Percentiles rank a stretch among this genome's conserved stretches.
Evolutionary conservation across 2,888 invertebrate genomes (phyloP).

Genomic region (Pristionchus mayeri): DNA sequence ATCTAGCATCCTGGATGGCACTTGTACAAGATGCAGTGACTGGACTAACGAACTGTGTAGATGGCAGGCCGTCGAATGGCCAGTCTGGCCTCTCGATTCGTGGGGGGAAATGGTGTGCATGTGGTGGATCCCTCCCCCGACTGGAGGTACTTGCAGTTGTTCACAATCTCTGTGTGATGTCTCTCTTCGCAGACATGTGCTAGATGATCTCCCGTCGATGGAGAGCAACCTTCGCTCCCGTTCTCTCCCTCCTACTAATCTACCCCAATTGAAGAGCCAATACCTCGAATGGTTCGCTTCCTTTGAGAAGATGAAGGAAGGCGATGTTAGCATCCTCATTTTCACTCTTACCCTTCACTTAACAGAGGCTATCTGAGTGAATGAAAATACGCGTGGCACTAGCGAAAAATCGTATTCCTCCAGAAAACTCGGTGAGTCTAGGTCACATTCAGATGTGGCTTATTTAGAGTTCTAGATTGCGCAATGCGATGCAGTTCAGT

Average conservation of each 20-base stretch:
- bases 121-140: constrained; percentile 71
- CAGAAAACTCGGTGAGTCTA: too few relatives aligned
- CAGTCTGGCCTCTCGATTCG: constrained; percentile 63
- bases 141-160: too few relatives aligned
- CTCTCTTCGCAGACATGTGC: background rate
- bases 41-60: too few relatives aligned
- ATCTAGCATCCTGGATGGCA: background rate
- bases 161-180: background rate
- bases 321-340: constrained; percentile 12
- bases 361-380: too few relatives aligned
- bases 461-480: too few relatives aligned
- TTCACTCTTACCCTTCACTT: too few relatives aligned
- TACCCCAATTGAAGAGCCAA: constrained; percentile 2
- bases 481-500: too few relatives aligned
- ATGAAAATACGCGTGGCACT: too few relatives aligned
- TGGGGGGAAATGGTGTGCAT: constrained; percentile 61
- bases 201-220: constrained; percentile 10
- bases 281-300: constrained; percentile 30
- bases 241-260: background rate
- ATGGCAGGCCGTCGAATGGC: constrained; percentile 55
- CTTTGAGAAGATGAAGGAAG: constrained; percentile 40
- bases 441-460: too few relatives aligned
- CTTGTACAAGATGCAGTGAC: too few relatives aligned
- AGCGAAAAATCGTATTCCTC: too few relatives aligned
- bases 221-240: background rate